Evolutionary conservation across 2,113 vertebrate species (phyloP), one percentile per base, ranked within the genome.

Genomic region (Perccottus glenii): DNA sequence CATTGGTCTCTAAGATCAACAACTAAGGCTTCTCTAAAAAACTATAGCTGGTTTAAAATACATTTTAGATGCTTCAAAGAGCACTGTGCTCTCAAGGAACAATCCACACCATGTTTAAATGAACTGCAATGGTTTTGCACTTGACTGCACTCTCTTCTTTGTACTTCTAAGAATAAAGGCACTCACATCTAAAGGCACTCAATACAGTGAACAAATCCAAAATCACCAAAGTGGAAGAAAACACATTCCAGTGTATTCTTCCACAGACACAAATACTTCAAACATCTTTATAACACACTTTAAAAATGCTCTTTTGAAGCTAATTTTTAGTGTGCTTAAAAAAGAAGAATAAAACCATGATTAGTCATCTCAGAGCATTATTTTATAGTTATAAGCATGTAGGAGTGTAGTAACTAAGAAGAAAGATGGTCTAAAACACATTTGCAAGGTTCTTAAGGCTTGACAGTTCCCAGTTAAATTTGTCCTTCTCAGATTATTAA

Each of bases 391-490:
- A 2, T 27, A 27, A 27, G 19, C 19, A 27, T 3, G 19, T 27
- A 27, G 3, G 19, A 27, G 19, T 27, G 19, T 27, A 27, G 19
- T 27, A 27, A 69, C 15, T 40, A 3, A 1, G 8, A 40, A 40
- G 38, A 40, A 8, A 8, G 38, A 4, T 6, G 4, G 36, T 38
- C 36, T 38, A 6, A 44, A 51, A 51, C 1, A 9, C 44, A 12
- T 64, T 76, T 66, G 36, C 65, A 60, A 74, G 59, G 63, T 57
- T 65, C 43, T 33, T 48, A 4, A 33, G 27, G 43, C 70, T 69
- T 84, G 75, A 70, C 62, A 4, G 11, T 66, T 77, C 81, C 71
- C 68, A 65, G 75, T 85, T 80, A 75, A 60, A 78, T 70, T 50
- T 75, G 66, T 49, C 58, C 72, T 77, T 71, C 47, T 67, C 49